Conservation (phyloP, 2,797 vertebrate species). For the Melopsittacus undulatus region DNA sequence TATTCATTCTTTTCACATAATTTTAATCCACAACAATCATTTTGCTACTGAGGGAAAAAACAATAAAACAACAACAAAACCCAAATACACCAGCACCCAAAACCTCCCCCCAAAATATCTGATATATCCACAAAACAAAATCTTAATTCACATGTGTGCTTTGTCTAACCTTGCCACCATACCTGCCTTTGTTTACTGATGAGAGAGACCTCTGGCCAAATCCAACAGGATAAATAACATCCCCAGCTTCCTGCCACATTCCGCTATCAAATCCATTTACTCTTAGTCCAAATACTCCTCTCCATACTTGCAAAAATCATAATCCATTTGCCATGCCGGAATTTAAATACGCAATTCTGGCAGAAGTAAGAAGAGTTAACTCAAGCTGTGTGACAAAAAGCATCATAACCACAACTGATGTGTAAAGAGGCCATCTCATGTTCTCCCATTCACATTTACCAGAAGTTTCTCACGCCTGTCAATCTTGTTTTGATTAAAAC, state of each 20-base stretch:
- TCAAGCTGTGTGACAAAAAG: neutral
- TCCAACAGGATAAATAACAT: neutral
- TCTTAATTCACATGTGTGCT: too few relatives aligned
- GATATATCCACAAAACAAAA: neutral
- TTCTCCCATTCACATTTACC: neutral
- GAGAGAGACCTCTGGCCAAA: neutral
- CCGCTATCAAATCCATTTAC: neutral
- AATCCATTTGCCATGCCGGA: neutral
- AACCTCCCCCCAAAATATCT: fast-evolving
- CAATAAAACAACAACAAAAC: neutral
- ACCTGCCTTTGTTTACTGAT: neutral
- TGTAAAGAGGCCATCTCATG: neutral
- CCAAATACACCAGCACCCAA: neutral
- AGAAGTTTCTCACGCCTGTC: neutral
- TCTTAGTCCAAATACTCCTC: neutral
- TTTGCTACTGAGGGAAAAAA: neutral
- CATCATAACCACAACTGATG: neutral
- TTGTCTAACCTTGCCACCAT: neutral
- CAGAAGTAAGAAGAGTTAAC: slow-evolving; percentile 3
- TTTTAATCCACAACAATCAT: neutral
- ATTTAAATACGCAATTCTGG: neutral
- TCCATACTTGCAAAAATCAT: slow-evolving; percentile 6
- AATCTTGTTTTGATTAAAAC: neutral
- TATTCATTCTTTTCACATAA: neutral
- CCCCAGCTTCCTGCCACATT: neutral